Evolutionary conservation across 2,113 vertebrate genomes (phyloP), one percentile per base, ranked within the genome.

Genomic region (Phasianus colchicus): DNA sequence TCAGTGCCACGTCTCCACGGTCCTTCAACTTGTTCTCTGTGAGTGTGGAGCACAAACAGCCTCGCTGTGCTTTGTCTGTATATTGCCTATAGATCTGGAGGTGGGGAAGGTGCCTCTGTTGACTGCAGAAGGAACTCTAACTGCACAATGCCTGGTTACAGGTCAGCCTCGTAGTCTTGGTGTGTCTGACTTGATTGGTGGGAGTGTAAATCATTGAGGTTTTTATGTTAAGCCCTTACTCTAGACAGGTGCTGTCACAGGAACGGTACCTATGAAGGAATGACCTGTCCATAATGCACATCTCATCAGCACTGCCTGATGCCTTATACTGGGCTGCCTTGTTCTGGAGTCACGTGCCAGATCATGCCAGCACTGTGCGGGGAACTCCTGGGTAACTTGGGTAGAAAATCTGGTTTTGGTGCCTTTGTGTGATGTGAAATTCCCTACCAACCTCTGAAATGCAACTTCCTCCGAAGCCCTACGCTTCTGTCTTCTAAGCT

Each of bases 391-490:
- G 1, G 14, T 12, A 16, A 18, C 6, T 1, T 13, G 5, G 1
- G 3, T 1, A 1, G 7, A 24, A 55, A 38, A 43, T 18, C 73
- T 34, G 0, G 0, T 4, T 18, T 9, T n/a, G 38, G 63, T 82
- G 48, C 73, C 55, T 52, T 0, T 13, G 30, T 50, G 70, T 42
- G 38, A 4, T 50, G 3, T 16, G 55, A 10, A 3, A 29, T 15
- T 43, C 60, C 42, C 42, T 66, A 29, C 29, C 14, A 14, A 0
- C 16, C 24, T 22, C 63, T 27, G 24, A 18, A 55, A 55, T 10
- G n/a, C 40, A 2, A 16, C 32, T 60, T 29, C 42, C 27, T 34
- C 38, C 17, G 50, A 50, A 29, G 2, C 54, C 67, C 15, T 43
- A 17, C 18, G 3, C 47, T 10, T 8, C 52, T 58, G 32, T 71